phyloP scores from a whole-genome alignment of 2,113 vertebrate genomes.

The Hylia prasina region DNA sequence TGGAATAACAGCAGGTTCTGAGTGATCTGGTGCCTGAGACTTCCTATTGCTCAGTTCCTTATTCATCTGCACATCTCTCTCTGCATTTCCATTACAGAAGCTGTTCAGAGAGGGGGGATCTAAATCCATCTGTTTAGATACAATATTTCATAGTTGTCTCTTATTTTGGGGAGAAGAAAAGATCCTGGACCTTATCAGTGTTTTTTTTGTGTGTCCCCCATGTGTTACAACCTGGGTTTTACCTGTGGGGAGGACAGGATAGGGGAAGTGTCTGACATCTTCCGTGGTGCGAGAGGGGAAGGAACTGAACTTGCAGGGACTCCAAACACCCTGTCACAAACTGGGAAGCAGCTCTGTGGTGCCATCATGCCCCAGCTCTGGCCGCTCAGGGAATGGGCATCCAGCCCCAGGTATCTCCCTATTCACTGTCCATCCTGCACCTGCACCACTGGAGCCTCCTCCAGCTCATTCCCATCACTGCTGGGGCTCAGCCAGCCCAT shows the following conservation, averaged over 20 bases:
- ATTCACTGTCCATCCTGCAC: neutral
- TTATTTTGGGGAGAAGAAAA: neutral
- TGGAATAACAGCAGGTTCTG: neutral
- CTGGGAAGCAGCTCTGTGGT: neutral
- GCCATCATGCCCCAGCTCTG: neutral
- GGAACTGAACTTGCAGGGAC: neutral
- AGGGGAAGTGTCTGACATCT: neutral
- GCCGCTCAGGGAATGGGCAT: fast-evolving
- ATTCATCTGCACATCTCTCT: neutral
- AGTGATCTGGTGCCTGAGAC: neutral
- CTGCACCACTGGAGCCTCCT: neutral
- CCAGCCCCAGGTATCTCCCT: neutral
- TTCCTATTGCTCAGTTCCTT: constrained; percentile 50
- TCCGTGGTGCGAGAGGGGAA: neutral
- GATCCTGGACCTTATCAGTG: neutral
- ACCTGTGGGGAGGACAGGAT: neutral
- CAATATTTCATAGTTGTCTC: neutral
- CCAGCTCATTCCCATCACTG: neutral
- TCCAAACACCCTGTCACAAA: neutral
- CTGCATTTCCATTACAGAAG: neutral
- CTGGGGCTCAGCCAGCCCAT: neutral
- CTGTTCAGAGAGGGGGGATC: neutral
- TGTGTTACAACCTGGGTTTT: neutral
- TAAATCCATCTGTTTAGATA: neutral
- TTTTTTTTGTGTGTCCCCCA: fast-evolving